Percentiles rank a stretch among this genome's conserved stretches.
phyloP scores from a whole-genome alignment of 2,797 vertebrate species.

The Bryconaethiops microstoma region DNA sequence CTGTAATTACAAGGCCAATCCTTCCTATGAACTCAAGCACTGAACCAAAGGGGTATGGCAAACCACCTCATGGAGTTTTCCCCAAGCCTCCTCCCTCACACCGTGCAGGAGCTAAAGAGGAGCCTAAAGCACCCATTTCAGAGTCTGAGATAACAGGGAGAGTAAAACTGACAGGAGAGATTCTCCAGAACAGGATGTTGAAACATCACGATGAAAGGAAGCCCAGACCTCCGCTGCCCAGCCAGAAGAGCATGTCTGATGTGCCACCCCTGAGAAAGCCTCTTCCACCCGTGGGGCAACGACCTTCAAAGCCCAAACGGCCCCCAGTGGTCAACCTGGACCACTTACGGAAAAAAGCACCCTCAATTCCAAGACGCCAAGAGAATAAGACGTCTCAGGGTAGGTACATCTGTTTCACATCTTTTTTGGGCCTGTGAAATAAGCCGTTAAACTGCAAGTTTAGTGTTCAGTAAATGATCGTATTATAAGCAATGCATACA shows the following conservation, averaged over 20 bases:
- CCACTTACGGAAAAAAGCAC: constrained; percentile 50
- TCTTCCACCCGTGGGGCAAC: constrained; percentile 68
- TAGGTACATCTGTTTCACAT: constrained; percentile 55
- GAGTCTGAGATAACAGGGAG: constrained; percentile 50
- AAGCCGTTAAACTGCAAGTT: no score
- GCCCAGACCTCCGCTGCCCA: constrained; percentile 39
- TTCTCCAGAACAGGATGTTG: constrained; percentile 70
- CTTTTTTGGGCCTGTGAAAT: no score
- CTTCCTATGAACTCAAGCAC: constrained; percentile 19
- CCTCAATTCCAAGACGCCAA: not conserved
- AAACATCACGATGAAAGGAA: constrained; percentile 51
- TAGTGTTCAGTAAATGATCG: no score
- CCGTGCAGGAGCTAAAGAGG: constrained; percentile 42
- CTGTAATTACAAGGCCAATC: constrained; percentile 48
- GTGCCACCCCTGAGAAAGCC: constrained; percentile 75
- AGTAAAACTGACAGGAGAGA: constrained; percentile 68
- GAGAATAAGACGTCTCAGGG: constrained; percentile 50
- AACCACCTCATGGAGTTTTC: constrained; percentile 47
- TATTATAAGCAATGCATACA: no score
- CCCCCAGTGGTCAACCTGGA: constrained; percentile 76
- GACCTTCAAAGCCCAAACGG: constrained; percentile 77
- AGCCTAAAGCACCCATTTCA: not conserved
- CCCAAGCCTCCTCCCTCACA: constrained; percentile 58
- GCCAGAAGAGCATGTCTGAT: constrained; percentile 63
- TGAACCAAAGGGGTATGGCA: constrained; percentile 48